Base-by-base conservation (phyloP, 1,140 invertebrate genomes). In the Goniozus legneri region DNA sequence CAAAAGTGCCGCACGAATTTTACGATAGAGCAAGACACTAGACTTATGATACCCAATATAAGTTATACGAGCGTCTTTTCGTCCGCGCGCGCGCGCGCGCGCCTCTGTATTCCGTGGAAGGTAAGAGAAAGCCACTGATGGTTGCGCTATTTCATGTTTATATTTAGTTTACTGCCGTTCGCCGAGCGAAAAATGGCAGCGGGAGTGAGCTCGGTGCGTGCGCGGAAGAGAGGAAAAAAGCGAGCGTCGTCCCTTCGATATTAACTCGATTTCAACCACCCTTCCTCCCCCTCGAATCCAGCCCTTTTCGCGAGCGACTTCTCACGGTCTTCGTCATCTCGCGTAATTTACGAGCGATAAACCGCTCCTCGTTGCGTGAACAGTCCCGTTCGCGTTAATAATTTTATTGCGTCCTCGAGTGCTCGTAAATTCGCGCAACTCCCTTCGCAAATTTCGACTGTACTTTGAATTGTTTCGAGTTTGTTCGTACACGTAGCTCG, bases 21-120 rank as follows among this genome's bases (percentile, higher is more conserved):
- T 37, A 47, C 31, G 19, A 21, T 19, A n/a, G 22, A 7, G 38
- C 49, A 35, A 51, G 32, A 51, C 41, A 32, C 18, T 47, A 35
- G 38, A 47, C 38, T 51, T 51, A 36, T 51, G 24, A 47, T 20
- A 13, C 21, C n/a, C 19, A 35, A 38, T 51, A 41, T 41, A 47
- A 20, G 19, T 47, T 51, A 51, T 47, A 47, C 10, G 49, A 42
- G 14, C 38, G 24, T 31, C 38, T 47, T 51, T 47, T 41, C 32
- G 42, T 40, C 10, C 42, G 33, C 39, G 30, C 19, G 38, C n/a
- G n/a, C n/a, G n/a, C n/a, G n/a, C n/a, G n/a, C n/a, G n/a, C n/a
- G n/a, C n/a, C n/a, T n/a, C n/a, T n/a, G n/a, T 34, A 27, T 42
- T 42, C 8, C 21, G 20, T 16, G 14, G 35, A 13, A 30, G 33